Percentiles rank a stretch among this genome's conserved stretches.
These are phyloP conservation scores for Papilio aristodemus DNA, from an alignment of 1,140 invertebrate species.

Conservation along the genomic window DNA sequence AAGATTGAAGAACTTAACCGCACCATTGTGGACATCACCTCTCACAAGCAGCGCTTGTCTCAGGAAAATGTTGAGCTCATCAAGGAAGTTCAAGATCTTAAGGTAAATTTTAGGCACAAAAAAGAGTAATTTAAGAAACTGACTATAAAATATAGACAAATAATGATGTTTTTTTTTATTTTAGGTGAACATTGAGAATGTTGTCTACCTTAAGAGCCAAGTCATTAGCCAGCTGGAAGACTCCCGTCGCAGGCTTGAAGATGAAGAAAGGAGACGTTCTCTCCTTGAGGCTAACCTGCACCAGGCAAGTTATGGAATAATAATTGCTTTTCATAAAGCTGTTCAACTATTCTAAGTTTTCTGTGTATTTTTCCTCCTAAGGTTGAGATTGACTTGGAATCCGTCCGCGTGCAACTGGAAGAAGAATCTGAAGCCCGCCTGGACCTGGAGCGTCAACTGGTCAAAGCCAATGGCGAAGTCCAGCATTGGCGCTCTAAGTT, in stretches of 20 bases:
- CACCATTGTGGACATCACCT: conserved; percentile 96
- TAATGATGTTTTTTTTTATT: conserved; percentile 40
- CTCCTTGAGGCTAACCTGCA: conserved; percentile 93
- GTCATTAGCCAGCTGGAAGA: conserved; percentile 94
- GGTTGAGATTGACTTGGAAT: conserved; percentile 95
- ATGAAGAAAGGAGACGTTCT: conserved; percentile 95
- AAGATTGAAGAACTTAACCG: conserved; percentile 98
- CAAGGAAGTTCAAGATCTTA: conserved; percentile 96
- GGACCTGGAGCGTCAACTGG: conserved; percentile 96
- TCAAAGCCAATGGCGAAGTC: conserved; percentile 94
- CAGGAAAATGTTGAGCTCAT: conserved; percentile 96
- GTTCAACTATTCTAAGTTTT: conserved; percentile 19
- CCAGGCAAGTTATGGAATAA: conserved; percentile 81
- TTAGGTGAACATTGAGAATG: conserved; percentile 94
- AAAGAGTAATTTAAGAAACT: neutral
- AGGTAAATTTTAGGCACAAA: conserved; percentile 78
- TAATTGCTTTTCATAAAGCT: neutral
- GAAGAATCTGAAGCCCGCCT: conserved; percentile 97
- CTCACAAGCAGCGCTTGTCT: conserved; percentile 92
- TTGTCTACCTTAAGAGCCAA: conserved; percentile 93
- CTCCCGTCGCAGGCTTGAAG: conserved; percentile 94
- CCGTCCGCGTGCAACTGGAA: conserved; percentile 94
- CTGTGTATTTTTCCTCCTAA: conserved; percentile 57
- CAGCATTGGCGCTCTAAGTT: conserved; percentile 95
- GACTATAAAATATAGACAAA: neutral